Percentiles rank a stretch among this genome's conserved stretches.
Conservation (phyloP, 2,888 invertebrate species). For the Netelia melanura region DNA sequence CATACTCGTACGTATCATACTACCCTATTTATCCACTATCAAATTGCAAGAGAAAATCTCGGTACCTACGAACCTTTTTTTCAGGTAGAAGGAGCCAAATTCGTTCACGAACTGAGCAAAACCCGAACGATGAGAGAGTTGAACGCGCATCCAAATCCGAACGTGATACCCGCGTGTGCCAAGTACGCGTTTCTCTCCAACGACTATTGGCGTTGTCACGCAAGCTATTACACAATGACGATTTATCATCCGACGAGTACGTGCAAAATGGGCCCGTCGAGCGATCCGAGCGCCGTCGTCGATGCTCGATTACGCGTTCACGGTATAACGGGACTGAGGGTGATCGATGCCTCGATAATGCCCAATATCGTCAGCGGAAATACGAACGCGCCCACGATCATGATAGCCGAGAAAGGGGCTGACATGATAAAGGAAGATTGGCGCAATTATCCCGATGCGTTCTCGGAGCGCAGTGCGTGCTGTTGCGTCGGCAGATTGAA, state of each 20-base stretch:
- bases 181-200: conserved; percentile 88
- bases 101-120: conserved; percentile 87
- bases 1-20: conserved; percentile 87
- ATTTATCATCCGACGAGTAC: conserved; percentile 94
- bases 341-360: conserved; percentile 94
- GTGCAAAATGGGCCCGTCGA: conserved; percentile 91
- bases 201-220: conserved; percentile 92
- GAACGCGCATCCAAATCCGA: conserved; percentile 88
- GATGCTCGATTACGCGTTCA: conserved; percentile 89
- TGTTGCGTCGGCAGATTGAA: conserved; percentile 6
- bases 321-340: conserved; percentile 89
- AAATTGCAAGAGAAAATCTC: not conserved
- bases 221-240: conserved; percentile 91
- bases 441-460: conserved; percentile 45
- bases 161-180: conserved; percentile 89
- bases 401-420: conserved; percentile 94
- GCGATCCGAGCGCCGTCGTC: conserved; percentile 89
- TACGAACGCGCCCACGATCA: conserved; percentile 93
- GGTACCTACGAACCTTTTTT: conserved; percentile 58
- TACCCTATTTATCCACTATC: too few relatives aligned
- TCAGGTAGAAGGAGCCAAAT: conserved; percentile 91
- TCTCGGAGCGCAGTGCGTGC: not conserved
- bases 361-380: conserved; percentile 92
- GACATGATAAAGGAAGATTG: conserved; percentile 94
- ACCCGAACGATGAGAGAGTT: conserved; percentile 88